Evolutionary conservation across 2,888 invertebrate genomes (phyloP).

Genomic region (Tetranychus piercei): DNA sequence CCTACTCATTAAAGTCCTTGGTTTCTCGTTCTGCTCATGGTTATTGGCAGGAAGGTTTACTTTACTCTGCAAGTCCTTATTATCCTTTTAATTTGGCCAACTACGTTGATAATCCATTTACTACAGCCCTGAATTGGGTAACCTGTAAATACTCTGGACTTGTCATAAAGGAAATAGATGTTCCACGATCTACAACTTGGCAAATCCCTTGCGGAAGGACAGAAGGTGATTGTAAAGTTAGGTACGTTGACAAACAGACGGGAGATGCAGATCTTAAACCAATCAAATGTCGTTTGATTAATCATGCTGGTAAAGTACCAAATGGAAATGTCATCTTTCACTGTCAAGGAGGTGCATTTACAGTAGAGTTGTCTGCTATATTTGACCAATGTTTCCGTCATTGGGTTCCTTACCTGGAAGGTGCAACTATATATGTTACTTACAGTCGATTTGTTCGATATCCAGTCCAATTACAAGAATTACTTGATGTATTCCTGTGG

Average conservation of each 20-base stretch:
- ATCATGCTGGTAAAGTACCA: neutral
- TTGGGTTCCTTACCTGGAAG: slow-evolving; percentile 58
- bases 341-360: slow-evolving; percentile 95
- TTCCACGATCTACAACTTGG: neutral
- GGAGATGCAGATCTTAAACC: neutral
- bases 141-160: neutral
- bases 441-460: slow-evolving; percentile 77
- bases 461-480: slow-evolving; percentile 82
- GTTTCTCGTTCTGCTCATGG: slow-evolving; percentile 1
- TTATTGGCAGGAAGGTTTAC: neutral
- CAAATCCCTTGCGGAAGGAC: neutral
- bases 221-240: neutral
- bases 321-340: slow-evolving; percentile 46
- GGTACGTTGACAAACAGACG: neutral
- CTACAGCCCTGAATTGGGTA: neutral
- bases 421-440: slow-evolving; percentile 72
- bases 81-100: neutral
- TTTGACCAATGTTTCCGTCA: slow-evolving; percentile 55
- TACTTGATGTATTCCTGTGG: slow-evolving; percentile 86
- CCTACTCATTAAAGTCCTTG: neutral
- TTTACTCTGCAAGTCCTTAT: neutral
- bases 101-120: neutral
- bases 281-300: neutral
- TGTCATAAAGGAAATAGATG: neutral
- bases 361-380: slow-evolving; percentile 84